Base-by-base conservation (phyloP, 1,140 invertebrate genomes). In the Schlechtendalia chinensis region DNA sequence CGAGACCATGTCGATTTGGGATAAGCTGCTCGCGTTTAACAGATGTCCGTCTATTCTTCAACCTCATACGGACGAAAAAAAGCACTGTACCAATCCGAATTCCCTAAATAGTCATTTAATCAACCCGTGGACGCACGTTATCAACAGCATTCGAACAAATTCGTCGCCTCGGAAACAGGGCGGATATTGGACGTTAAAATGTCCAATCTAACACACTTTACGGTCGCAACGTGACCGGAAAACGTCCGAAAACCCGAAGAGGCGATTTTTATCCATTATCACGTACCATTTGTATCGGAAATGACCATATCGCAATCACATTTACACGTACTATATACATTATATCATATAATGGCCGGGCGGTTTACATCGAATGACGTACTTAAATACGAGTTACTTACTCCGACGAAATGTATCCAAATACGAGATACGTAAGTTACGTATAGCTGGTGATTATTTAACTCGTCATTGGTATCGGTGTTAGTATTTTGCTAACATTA, bases 71-170 rank as follows among this genome's bases (percentile, higher is more conserved):
- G n/a, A n/a, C n/a, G n/a, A n/a, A 61, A 14, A 47, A 69, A 45
- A 22, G 65, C 5, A 16, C 22, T 5, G 39, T 17, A 47, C n/a
- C 16, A 47, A 47, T 24, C 5, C 39, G 39, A 47, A 69, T 69
- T 69, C 39, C 32, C 11, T 16, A 45, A 75, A 75, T 58, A 39
- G 50, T 22, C 72, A 39, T 58, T 75, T 75, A 58, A 75, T 77
- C 53, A 59, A 77, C 32, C 32, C 32, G 32, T 8, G 32, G 32
- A 39, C 32, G 32, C 32, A 8, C 32, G 32, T 39, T 39, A 39
- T 39, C 32, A 39, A 39, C 32, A 8, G 32, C 32, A 4, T 39
- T 39, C 32, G 32, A 39, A 39, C 32, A 8, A 39, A 39, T 39
- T n/a, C n/a, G n/a, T n/a, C n/a, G n/a, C n/a, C n/a, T n/a, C n/a